Evolutionary conservation across 23 tunicate species (phyloP).

Genomic region (Trididemnum nubilum): DNA sequence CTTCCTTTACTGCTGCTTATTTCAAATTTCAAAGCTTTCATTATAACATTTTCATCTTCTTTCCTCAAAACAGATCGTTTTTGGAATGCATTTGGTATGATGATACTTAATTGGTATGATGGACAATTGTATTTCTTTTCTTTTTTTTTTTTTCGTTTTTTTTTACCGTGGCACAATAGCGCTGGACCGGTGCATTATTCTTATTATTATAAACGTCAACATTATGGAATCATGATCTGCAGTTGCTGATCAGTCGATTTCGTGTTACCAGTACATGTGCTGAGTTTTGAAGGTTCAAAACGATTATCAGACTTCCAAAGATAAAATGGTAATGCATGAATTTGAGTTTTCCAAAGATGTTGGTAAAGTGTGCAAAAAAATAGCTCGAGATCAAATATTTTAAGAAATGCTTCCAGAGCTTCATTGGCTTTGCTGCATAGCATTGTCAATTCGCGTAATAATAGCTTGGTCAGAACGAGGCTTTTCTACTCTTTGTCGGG

Average conservation of each 20-base stretch:
- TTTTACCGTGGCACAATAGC: too few relatives aligned
- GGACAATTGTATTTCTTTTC: too few relatives aligned
- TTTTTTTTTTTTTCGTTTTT: too few relatives aligned
- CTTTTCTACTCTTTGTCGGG: constrained; percentile 38
- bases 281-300: constrained; percentile 33
- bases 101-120: too few relatives aligned
- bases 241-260: constrained; percentile 39
- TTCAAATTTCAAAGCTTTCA: too few relatives aligned
- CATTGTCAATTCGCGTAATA: constrained; percentile 39
- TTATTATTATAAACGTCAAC: constrained; percentile 16
- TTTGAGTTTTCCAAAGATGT: constrained; percentile 45
- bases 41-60: too few relatives aligned
- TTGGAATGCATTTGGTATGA: too few relatives aligned
- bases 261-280: constrained; percentile 22
- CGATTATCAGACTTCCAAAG: constrained; percentile 40
- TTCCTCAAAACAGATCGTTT: too few relatives aligned
- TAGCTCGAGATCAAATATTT: constrained; percentile 41
- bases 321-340: constrained; percentile 40
- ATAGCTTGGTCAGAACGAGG: constrained; percentile 45
- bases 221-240: constrained; percentile 37
- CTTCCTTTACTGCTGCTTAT: too few relatives aligned
- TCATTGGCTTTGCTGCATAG: constrained; percentile 50
- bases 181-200: too few relatives aligned
- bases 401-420: constrained; percentile 44
- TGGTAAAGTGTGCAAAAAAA: constrained; percentile 47